phyloP scores from a whole-genome alignment of 30 jellyfish, hydroid and myxozoan species.

The Pelagia noctiluca region DNA sequence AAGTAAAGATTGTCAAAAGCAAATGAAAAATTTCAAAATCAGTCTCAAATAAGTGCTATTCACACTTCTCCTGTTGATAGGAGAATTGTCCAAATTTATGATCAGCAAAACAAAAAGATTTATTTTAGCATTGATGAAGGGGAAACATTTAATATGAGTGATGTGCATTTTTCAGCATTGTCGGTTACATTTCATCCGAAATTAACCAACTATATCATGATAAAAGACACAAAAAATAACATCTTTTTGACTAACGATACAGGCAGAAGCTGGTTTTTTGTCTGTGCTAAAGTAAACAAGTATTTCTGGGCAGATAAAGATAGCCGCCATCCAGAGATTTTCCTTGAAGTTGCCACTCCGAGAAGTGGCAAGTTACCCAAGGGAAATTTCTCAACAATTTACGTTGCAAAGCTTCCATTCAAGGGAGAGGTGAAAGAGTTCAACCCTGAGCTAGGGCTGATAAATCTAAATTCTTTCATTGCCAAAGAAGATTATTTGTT shows the following conservation, averaged over 20 bases:
- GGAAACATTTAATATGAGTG: slow-evolving; percentile 3
- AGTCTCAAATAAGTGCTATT: slow-evolving; percentile 62
- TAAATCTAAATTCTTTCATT: slow-evolving; percentile 67
- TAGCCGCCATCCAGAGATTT: slow-evolving; percentile 22
- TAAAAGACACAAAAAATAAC: slow-evolving; percentile 37
- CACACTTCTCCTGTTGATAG: slow-evolving; percentile 70
- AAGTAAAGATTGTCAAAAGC: no score
- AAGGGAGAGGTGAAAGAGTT: background rate
- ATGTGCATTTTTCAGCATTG: slow-evolving; percentile 65
- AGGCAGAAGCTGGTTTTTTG: slow-evolving; percentile 72
- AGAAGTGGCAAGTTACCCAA: slow-evolving; percentile 40
- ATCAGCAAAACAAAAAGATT: slow-evolving; percentile 51
- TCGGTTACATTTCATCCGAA: slow-evolving; percentile 74
- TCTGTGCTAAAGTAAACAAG: slow-evolving; percentile 44
- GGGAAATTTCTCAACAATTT: slow-evolving; percentile 48
- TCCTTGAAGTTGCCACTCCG: slow-evolving; percentile 50
- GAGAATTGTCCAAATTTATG: slow-evolving; percentile 57
- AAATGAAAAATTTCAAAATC: slow-evolving; percentile 16
- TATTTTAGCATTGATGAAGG: slow-evolving; percentile 79
- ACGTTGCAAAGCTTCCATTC: slow-evolving; percentile 53
- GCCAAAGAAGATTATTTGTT: slow-evolving; percentile 58
- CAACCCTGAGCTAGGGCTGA: slow-evolving; percentile 50
- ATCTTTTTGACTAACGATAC: slow-evolving; percentile 47
- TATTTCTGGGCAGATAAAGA: slow-evolving; percentile 79
- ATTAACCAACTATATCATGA: slow-evolving; percentile 30